A percentile compares a stretch with the other conserved stretches of the same genome.
Conservation (phyloP, 2,888 invertebrate genomes). For the Phorcus lineatus region DNA sequence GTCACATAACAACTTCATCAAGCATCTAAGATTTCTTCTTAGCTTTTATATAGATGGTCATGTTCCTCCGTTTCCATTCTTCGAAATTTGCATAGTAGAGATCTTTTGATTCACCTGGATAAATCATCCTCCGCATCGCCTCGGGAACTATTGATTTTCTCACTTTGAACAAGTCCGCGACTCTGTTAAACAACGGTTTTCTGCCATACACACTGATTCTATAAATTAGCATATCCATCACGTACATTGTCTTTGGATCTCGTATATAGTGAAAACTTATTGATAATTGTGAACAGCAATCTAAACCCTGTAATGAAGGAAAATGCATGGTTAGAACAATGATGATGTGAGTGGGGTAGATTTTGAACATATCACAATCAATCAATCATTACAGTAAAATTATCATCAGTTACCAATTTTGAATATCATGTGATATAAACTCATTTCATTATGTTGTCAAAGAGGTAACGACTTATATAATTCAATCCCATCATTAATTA, state of each 20-base stretch:
- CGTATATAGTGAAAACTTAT: slow-evolving; percentile 94
- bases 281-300: slow-evolving; percentile 77
- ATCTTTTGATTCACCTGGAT: slow-evolving; percentile 11
- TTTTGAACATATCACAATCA: no score
- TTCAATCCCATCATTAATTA: no score
- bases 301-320: slow-evolving; percentile 45
- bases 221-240: slow-evolving; percentile 94
- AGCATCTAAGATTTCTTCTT: not conserved
- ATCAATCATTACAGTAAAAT: no score
- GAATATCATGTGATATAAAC: no score
- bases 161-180: not conserved
- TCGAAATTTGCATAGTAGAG: slow-evolving; percentile 11
- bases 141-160: not conserved
- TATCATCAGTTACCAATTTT: no score
- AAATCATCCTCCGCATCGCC: not conserved
- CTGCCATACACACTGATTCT: slow-evolving; percentile 51
- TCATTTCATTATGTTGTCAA: no score
- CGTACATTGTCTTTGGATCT: slow-evolving; percentile 89
- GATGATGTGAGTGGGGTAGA: no score
- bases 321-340: not conserved
- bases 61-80: slow-evolving; percentile 21
- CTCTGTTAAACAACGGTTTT: not conserved
- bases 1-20: no score
- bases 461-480: no score
- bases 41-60: not conserved